Conservation (phyloP, 2,888 invertebrate genomes). For the Lamellibrachia columna region DNA sequence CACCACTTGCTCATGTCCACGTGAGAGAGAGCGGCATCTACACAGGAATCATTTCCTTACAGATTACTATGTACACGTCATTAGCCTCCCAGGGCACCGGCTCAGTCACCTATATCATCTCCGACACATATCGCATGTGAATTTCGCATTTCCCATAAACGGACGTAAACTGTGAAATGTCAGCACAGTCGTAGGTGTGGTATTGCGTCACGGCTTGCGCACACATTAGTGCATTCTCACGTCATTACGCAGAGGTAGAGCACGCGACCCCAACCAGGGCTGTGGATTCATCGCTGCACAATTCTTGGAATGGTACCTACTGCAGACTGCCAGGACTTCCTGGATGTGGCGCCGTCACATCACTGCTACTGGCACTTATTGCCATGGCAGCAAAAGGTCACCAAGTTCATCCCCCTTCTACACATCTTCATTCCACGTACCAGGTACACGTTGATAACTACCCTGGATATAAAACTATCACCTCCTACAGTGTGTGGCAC, state of each 20-base stretch:
- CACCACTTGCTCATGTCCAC: neutral
- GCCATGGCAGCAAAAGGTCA: neutral
- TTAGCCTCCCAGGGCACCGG: neutral
- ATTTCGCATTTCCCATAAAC: neutral
- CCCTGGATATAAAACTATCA: neutral
- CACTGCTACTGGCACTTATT: neutral
- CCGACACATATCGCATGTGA: conserved; percentile 12
- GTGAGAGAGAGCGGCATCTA: neutral
- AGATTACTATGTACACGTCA: neutral
- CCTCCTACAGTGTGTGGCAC: neutral
- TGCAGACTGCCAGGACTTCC: neutral
- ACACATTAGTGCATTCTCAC: neutral
- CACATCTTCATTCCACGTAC: neutral
- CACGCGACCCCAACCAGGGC: neutral
- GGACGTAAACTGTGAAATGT: neutral
- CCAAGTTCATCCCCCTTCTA: neutral
- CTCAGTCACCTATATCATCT: neutral
- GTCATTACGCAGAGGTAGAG: neutral
- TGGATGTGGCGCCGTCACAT: neutral
- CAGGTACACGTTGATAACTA: neutral
- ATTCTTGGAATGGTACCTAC: neutral
- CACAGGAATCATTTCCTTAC: neutral
- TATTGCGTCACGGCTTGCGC: neutral
- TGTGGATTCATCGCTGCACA: neutral
- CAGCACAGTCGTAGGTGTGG: neutral